Evolutionary conservation across 2,113 vertebrate species (phyloP), one percentile per base, ranked within the genome.

Genomic region (Callipepla squamata): DNA sequence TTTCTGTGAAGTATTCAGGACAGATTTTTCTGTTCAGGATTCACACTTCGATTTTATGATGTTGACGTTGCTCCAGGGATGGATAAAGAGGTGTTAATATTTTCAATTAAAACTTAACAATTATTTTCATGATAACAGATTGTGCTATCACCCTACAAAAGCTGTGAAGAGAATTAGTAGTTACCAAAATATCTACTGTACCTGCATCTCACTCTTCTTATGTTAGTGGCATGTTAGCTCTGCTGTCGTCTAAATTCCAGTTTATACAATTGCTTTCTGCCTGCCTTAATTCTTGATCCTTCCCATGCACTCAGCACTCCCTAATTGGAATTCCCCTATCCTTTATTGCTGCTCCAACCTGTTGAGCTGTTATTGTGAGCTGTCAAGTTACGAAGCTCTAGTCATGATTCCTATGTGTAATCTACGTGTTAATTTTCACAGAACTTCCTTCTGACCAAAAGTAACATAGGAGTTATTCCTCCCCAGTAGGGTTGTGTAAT

Each of bases 81-180:
- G 30, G 67, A 77, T 90, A 77, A 88, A 85, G 76, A 91, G 16
- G 26, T 14, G 55, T 94, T 82, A 95, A 94, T 91, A 16, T 67
- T 20, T 79, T 93, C 62, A 93, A 59, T 90, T 94, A 92, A 92
- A 79, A 3, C 75, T 85, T 95, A 28, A 44, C 26, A 62, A 58
- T 95, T 90, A 79, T 92, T 91, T 89, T 93, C 7, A 11, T 51
- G 48, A 74, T 87, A 93, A 42, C 84, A 80, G 73, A 66, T 45
- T 94, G 12, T 87, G 79, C 77, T 92, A 53, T 76, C 78, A 79
- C 72, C 25, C 53, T 55, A n/a, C 0, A 1, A 84, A 81, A 95
- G 59, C 47, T 83, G 67, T 91, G 82, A 95, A 95, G 82, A 67
- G 62, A 80, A 21, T 53, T 93, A 85, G 59, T 42, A 93, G 83